Evolutionary conservation across 2,797 vertebrate species (phyloP).

Genomic region (Hoplostethus mediterraneus): DNA sequence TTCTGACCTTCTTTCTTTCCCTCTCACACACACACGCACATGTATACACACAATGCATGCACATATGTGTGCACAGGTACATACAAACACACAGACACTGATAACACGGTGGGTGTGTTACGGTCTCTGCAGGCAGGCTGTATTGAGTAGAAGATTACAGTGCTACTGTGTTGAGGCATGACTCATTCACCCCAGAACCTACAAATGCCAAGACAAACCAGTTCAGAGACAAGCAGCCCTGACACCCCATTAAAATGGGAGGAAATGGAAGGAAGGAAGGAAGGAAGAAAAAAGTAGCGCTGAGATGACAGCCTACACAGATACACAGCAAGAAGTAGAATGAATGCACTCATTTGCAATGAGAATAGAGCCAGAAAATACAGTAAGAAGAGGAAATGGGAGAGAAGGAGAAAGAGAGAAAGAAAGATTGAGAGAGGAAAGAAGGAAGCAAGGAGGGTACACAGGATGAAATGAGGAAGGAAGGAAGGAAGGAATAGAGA

Average conservation of each 20-base stretch:
- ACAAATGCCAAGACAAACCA: slow-evolving; percentile 37
- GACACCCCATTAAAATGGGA: slow-evolving; percentile 16
- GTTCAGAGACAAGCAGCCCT: background rate
- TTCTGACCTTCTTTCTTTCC: background rate
- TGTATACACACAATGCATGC: slow-evolving; percentile 17
- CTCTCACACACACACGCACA: slow-evolving; percentile 28
- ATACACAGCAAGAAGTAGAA: background rate
- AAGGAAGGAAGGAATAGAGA: no score
- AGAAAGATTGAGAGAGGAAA: background rate
- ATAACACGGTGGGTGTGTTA: slow-evolving; percentile 41
- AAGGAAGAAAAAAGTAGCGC: background rate
- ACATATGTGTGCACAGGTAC: background rate
- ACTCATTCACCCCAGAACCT: slow-evolving; percentile 67
- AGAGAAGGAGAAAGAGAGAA: slow-evolving; percentile 1
- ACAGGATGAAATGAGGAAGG: slow-evolving; percentile 3
- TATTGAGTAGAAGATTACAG: slow-evolving; percentile 57
- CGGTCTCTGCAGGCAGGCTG: slow-evolving; percentile 51
- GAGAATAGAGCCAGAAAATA: no score
- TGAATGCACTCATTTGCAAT: background rate
- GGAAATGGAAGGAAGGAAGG: slow-evolving; percentile 8
- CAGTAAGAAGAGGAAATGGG: no score
- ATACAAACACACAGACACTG: slow-evolving; percentile 25
- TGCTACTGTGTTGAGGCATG: slow-evolving; percentile 53
- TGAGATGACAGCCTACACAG: background rate
- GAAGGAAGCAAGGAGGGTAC: background rate